A percentile compares a stretch with the other conserved stretches of the same genome.
These are phyloP conservation scores for Cyphomyrmex costatus DNA, from an alignment of 1,140 invertebrate genomes.

Conservation along the genomic window DNA sequence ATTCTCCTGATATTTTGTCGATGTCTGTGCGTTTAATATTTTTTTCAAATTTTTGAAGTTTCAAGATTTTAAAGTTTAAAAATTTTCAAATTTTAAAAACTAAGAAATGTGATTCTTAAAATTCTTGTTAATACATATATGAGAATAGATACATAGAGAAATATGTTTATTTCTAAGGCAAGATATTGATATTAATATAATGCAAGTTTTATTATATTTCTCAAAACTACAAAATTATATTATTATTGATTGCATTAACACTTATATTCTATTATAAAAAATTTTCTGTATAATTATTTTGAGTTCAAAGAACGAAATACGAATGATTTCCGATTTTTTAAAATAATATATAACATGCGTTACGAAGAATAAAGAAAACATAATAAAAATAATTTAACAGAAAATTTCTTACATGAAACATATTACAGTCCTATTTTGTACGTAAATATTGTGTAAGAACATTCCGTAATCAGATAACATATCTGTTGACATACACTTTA, in stretches of 20 bases:
- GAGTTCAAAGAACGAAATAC: neutral
- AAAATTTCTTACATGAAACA: neutral
- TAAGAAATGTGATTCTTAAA: neutral
- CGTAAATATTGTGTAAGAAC: neutral
- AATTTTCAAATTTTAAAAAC: neutral
- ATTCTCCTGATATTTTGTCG: neutral
- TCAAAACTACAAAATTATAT: neutral
- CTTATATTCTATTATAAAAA: neutral
- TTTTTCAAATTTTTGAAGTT: neutral
- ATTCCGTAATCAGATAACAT: constrained; percentile 2
- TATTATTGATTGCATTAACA: neutral
- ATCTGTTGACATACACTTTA: neutral
- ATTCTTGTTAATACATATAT: neutral
- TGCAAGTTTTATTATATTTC: neutral
- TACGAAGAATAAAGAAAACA: neutral
- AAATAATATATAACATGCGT: neutral
- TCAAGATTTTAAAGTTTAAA: no score
- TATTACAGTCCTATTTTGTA: neutral
- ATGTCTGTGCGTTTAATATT: neutral
- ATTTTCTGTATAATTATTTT: neutral
- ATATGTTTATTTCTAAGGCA: neutral
- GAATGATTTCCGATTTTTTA: neutral
- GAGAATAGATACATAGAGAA: neutral
- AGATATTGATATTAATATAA: constrained; percentile 3
- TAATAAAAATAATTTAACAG: neutral